These are phyloP conservation scores for Phodopus roborovskii DNA, from an alignment of 2,113 vertebrate genomes.

Conservation along the genomic window DNA sequence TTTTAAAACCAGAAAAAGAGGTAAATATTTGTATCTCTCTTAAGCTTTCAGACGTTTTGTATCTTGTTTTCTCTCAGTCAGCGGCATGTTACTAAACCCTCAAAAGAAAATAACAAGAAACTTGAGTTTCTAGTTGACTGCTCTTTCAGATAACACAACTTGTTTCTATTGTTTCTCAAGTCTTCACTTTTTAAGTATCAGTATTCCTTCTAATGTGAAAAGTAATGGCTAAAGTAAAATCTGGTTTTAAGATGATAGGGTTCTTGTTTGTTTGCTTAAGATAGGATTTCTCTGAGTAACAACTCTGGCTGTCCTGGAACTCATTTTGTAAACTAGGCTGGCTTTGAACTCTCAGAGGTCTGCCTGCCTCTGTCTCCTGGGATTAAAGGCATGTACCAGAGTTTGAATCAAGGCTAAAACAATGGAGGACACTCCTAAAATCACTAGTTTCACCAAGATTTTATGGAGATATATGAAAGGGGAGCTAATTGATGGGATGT, in stretches of 20 bases:
- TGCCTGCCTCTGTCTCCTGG: too few relatives aligned
- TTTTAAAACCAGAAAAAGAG: constrained; percentile 99
- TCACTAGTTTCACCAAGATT: background rate
- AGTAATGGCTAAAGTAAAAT: background rate
- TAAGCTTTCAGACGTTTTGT: background rate
- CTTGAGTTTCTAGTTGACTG: constrained; percentile 33
- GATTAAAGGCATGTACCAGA: too few relatives aligned
- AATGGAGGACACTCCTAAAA: background rate
- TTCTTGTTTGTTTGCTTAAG: background rate
- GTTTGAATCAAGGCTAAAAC: background rate
- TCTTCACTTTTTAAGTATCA: background rate
- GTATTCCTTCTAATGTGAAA: background rate
- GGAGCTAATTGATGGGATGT: background rate
- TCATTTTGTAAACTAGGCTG: too few relatives aligned
- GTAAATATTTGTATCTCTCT: constrained; percentile 79
- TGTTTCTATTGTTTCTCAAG: constrained; percentile 8
- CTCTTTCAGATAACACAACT: background rate
- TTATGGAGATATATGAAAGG: background rate
- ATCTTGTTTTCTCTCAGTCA: background rate
- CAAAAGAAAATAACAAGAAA: constrained; percentile 21
- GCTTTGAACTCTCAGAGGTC: too few relatives aligned
- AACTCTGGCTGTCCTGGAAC: too few relatives aligned
- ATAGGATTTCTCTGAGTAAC: too few relatives aligned
- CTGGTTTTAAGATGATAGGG: background rate
- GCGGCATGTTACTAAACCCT: background rate